These are phyloP conservation scores for Vanessa cardui DNA, from an alignment of 2,888 invertebrate species.

Conservation along the genomic window DNA sequence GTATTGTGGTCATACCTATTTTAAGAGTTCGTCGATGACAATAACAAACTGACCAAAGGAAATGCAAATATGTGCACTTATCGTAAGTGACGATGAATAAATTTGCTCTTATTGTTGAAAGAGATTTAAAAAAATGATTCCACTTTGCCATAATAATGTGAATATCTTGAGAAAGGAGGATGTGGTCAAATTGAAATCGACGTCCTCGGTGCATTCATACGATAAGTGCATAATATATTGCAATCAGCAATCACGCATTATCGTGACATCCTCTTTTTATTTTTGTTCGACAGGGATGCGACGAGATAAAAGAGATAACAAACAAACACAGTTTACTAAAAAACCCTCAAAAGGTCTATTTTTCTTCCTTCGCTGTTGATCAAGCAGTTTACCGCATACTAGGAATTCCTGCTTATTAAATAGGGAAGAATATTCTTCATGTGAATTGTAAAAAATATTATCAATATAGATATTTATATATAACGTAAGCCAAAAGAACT, in stretches of 20 bases:
- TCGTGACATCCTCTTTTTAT: constrained; percentile 69
- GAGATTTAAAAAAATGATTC: constrained; percentile 50
- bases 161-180: constrained; percentile 76
- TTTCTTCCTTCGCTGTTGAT: too few relatives aligned
- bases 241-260: constrained; percentile 73
- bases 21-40: background rate
- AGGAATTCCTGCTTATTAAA: too few relatives aligned
- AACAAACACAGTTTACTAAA: background rate
- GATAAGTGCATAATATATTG: constrained; percentile 70
- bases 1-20: too few relatives aligned
- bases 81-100: constrained; percentile 28
- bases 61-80: constrained; percentile 23
- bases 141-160: constrained; percentile 56
- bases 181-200: constrained; percentile 79
- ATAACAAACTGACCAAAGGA: constrained; percentile 1
- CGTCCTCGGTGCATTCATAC: constrained; percentile 68
- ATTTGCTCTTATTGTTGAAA: constrained; percentile 38
- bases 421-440: too few relatives aligned
- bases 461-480: too few relatives aligned
- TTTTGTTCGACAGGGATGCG: constrained; percentile 50
- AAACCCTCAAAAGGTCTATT: too few relatives aligned
- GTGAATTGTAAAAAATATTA: too few relatives aligned
- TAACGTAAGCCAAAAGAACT: too few relatives aligned
- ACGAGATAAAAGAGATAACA: constrained; percentile 16
- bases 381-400: too few relatives aligned